A percentile compares a stretch with the other conserved stretches of the same genome.
These are phyloP conservation scores for Pseudorhombus dupliciocellatus DNA, from an alignment of 2,113 vertebrate genomes.

Conservation along the genomic window DNA sequence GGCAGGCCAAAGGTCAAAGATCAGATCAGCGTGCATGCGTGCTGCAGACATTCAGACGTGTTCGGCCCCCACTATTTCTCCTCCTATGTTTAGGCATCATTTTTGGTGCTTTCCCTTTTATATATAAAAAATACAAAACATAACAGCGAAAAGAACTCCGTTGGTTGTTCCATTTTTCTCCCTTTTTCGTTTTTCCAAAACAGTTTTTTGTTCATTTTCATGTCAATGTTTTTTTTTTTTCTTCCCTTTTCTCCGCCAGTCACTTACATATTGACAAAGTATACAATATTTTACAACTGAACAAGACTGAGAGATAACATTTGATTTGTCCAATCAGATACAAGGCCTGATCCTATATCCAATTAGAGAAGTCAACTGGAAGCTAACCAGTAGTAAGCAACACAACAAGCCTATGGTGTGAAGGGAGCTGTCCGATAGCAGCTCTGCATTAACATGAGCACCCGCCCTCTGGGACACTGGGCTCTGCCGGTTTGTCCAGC, in stretches of 20 bases:
- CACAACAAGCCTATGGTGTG: conserved; percentile 83
- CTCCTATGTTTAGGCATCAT: conserved; percentile 73
- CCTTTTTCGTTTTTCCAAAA: conserved; percentile 57
- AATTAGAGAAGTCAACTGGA: conserved; percentile 79
- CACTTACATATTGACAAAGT: conserved; percentile 84
- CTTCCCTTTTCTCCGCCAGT: conserved; percentile 60
- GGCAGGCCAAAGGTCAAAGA: conserved; percentile 68
- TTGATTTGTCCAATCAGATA: conserved; percentile 81
- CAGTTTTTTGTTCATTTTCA: conserved; percentile 54
- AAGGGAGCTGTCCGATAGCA: conserved; percentile 69
- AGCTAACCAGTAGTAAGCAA: conserved; percentile 81
- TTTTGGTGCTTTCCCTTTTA: conserved; percentile 82
- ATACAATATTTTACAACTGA: conserved; percentile 84
- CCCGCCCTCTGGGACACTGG: conserved; percentile 75
- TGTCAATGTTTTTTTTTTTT: conserved; percentile 44
- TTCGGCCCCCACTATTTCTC: conserved; percentile 62
- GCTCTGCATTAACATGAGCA: conserved; percentile 80
- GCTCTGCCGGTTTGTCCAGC: conserved; percentile 79
- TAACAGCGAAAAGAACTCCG: conserved; percentile 79
- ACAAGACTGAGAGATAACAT: conserved; percentile 80
- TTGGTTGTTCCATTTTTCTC: conserved; percentile 56
- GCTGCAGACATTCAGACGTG: conserved; percentile 80
- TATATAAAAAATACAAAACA: conserved; percentile 84
- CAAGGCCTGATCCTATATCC: conserved; percentile 74
- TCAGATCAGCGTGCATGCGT: conserved; percentile 81